Base-by-base conservation (phyloP, 2,888 invertebrate genomes). In the Morpho achilles region DNA sequence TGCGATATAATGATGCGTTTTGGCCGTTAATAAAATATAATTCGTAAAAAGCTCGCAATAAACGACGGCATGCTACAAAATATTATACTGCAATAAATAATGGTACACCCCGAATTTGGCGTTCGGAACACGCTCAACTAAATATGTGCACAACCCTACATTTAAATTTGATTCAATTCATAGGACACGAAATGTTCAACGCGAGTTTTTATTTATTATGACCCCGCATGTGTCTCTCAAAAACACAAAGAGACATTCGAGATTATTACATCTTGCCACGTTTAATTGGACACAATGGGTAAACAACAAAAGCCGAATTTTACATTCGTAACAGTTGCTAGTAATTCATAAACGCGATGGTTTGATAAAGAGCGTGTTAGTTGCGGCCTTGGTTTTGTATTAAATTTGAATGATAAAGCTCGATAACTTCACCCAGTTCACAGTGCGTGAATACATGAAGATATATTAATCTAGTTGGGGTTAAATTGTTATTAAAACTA, bases 401-500 rank as follows among this genome's bases (percentile, higher is more conserved):
- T 71, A 69, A 77, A 87, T 88, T 87, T 88, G 75, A 88, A 89
- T 88, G 84, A 87, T 87, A 87, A 89, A 85, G 79, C 78, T 73
- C 70, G 77, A 82, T 77, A 76, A 72, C 69, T 73, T 72, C 72
- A 66, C 68, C 74, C 73, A 73, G 75, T 67, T 70, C 73, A 74
- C 74, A 75, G 77, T 73, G 76, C 76, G 65, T 72, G 84, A 80
- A 83, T 82, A 84, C 82, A 88, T 87, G 87, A 88, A 89, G 88
- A 90, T 89, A 87, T 90, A 89, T 90, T 87, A 87, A 88, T 87
- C 85, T 77, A 82, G 82, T 84, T 82, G 84, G 89, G 87, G 88
- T 88, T 90, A 89, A 89, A 87, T 87, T 86, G 83, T 89, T 89
- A 88, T 89, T 89, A 89, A 89, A 87, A 89, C 87, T 88, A 87